Conservation (phyloP, 2,113 vertebrate genomes). For the Halichoeres trimaculatus region DNA sequence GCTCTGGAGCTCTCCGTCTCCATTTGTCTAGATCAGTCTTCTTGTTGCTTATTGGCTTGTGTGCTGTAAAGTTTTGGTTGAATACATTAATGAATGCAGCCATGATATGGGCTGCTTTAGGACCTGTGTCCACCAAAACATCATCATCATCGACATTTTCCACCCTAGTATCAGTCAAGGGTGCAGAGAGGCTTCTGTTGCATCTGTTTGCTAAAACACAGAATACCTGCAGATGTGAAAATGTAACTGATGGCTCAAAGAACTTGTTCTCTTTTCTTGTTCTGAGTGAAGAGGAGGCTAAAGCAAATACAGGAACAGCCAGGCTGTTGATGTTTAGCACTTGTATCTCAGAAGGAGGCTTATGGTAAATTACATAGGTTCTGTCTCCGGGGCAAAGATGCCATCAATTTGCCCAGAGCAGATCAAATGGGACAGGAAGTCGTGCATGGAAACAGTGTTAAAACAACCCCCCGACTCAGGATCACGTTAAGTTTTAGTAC, state of each 20-base stretch:
- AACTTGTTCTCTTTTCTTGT: background rate
- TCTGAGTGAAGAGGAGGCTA: background rate
- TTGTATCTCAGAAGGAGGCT: too few species aligned
- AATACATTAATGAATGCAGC: constrained; percentile 3
- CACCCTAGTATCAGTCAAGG: too few species aligned
- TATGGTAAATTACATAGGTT: too few species aligned
- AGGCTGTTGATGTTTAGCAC: too few species aligned
- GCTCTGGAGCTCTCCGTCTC: background rate
- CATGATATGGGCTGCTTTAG: constrained; percentile 17
- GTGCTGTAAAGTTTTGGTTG: background rate
- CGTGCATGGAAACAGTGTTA: too few species aligned
- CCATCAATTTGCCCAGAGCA: too few species aligned
- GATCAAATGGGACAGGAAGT: too few species aligned
- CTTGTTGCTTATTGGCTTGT: constrained; percentile 21
- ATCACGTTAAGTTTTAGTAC: too few species aligned
- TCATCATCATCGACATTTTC: too few species aligned
- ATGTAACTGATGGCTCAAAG: background rate
- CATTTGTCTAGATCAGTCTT: background rate
- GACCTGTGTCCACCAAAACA: constrained; percentile 1
- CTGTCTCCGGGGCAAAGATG: too few species aligned
- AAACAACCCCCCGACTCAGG: too few species aligned
- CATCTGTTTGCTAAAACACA: background rate
- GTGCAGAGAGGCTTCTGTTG: background rate
- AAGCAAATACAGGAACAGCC: background rate
- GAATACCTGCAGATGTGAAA: background rate